Base-by-base conservation (phyloP, 2,888 invertebrate species). In the Aleiodes testaceus region DNA sequence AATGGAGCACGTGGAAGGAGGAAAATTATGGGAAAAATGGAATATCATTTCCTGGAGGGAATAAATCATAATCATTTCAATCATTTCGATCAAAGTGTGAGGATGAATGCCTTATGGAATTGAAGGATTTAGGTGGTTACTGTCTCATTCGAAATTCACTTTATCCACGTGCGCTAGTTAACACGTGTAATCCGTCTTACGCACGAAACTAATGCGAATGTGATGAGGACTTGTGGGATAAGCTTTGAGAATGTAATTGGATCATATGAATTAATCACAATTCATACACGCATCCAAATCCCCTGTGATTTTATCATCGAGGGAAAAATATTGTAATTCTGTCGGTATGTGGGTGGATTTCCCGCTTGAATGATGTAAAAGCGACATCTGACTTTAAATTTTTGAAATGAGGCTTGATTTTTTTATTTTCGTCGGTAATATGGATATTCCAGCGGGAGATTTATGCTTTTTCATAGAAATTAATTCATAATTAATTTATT, bases 321-420 rank as follows among this genome's bases (percentile, higher is more conserved):
- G 16, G 12, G 42, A 59, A 7, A 36, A 20, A 53, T 26, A 52
- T 52, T 42, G 36, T 36, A 16, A 36, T 16, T 7, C 36, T 11
- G 59, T 59, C 59, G 59, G 59, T 59, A 59, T 59, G 59, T 59
- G 59, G 59, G 59, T 59, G 59, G 59, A 14, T 14, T 53, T 36
- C 36, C 11, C 36, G 11, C 36, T 12, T 53, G 59, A 42, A 14
- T 4, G 36, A 36, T 16, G 18, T 18, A 42, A 11, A 42, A 42
- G 59, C 59, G 59, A 59, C 59, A 59, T 59, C 59, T 59, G 14
- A 59, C 59, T 42, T 4, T 59, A 16, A 16, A 59, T 59, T 18
- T 59, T 59, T 36, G 14, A 59, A 26, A 26, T 26, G 26, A 5
- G 26, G 59, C 42, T 36, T 16, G 9, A 11, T 9, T 16, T 42